Conservation (phyloP, 1,140 invertebrate genomes). For the Macrostomum lignano region DNA sequence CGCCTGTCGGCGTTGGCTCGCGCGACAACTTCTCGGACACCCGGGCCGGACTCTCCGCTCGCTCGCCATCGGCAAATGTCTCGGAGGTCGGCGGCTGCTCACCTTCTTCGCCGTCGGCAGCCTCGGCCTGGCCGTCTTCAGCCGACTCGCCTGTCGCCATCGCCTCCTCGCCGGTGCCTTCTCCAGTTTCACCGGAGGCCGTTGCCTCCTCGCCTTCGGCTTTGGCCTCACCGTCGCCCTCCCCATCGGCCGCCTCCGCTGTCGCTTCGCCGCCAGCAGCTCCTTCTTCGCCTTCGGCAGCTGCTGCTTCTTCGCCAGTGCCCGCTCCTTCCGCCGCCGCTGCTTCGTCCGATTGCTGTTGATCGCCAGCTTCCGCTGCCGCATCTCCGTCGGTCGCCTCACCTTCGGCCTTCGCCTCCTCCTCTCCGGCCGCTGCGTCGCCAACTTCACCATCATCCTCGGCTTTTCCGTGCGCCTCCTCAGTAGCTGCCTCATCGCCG, state of each 20-base stretch:
- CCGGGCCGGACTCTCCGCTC: too few relatives aligned
- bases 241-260: slow-evolving; percentile 6
- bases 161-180: slow-evolving; percentile 16
- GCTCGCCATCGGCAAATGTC: too few relatives aligned
- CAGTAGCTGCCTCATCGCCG: too few relatives aligned
- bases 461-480: too few relatives aligned
- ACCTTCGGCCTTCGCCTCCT: background rate
- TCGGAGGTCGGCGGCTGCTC: too few relatives aligned
- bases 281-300: slow-evolving; percentile 6
- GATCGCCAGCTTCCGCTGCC: background rate
- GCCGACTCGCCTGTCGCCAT: too few relatives aligned
- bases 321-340: background rate
- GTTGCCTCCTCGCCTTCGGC: slow-evolving; percentile 5
- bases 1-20: too few relatives aligned
- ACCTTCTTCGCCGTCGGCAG: too few relatives aligned
- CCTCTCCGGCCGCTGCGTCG: background rate
- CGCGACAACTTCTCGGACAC: too few relatives aligned
- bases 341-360: background rate
- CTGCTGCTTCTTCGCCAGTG: background rate
- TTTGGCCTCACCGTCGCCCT: slow-evolving; percentile 5
- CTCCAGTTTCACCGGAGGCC: slow-evolving; percentile 14
- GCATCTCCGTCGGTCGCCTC: background rate
- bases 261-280: slow-evolving; percentile 4
- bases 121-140: too few relatives aligned
- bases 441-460: background rate